phyloP scores from a whole-genome alignment of 2,888 invertebrate genomes.

The Amiota mariae region DNA sequence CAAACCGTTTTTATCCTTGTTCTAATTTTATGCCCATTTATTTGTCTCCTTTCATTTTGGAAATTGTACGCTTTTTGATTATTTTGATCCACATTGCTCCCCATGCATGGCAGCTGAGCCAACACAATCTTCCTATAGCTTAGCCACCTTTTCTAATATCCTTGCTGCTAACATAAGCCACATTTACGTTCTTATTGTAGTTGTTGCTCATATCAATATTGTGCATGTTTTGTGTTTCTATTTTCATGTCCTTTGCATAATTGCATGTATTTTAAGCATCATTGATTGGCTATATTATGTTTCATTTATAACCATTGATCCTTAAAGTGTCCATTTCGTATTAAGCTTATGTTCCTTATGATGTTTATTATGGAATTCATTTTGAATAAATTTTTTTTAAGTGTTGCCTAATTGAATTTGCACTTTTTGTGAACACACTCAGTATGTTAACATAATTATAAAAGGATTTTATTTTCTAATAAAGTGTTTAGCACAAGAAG shows the following conservation, averaged over 20 bases:
- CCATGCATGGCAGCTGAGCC: neutral
- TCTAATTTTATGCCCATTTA: neutral
- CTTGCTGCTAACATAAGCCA: no score
- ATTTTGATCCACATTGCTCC: neutral
- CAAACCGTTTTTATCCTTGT: no score
- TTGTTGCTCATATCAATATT: neutral
- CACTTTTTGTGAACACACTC: neutral
- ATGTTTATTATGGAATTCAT: no score
- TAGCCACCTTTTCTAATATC: no score
- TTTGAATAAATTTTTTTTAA: neutral
- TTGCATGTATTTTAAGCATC: conserved; percentile 23
- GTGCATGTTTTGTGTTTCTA: conserved; percentile 37
- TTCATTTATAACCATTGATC: neutral
- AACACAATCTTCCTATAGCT: neutral
- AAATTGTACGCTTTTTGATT: conserved; percentile 26
- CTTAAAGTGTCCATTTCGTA: no score
- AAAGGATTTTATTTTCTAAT: neutral
- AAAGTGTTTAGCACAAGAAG: no score
- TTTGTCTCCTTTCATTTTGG: neutral
- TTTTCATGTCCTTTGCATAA: conserved; percentile 38
- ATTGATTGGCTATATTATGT: neutral
- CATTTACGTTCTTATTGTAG: neutral
- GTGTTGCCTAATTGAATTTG: conserved; percentile 13
- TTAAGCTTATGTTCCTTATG: no score
- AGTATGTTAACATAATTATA: neutral